Conservation (phyloP, 2,113 vertebrate species). For the Mixornis gularis region DNA sequence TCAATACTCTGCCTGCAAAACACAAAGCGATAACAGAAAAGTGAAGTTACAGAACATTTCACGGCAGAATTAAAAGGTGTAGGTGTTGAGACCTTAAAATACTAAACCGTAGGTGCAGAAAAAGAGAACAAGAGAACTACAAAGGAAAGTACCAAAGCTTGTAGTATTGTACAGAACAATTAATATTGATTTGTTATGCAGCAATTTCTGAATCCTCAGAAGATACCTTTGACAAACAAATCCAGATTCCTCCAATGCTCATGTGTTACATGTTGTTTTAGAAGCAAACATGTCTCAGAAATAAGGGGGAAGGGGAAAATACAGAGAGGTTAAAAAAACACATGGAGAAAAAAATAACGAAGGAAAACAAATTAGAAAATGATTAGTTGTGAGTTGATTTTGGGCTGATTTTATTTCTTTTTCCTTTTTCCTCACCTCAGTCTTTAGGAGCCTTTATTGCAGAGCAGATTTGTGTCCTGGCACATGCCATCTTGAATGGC, state of each 20-base stretch:
- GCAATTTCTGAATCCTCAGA: not conserved
- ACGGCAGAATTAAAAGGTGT: conserved; percentile 54
- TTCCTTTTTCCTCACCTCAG: not conserved
- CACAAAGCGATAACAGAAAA: conserved; percentile 48
- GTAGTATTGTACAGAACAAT: not conserved
- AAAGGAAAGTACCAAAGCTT: not conserved
- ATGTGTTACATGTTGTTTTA: not conserved
- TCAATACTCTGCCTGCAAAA: conserved; percentile 58
- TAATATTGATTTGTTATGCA: conserved; percentile 10
- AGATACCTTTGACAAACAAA: not conserved
- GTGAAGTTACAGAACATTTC: conserved; percentile 60
- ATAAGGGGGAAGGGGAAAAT: not conserved
- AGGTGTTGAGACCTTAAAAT: conserved; percentile 66
- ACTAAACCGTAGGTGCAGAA: conserved; percentile 39
- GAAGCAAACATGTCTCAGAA: not conserved
- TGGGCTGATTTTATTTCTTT: not conserved
- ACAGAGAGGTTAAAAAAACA: not conserved
- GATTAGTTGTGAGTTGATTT: not conserved
- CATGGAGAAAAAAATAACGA: not conserved
- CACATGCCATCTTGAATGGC: not conserved
- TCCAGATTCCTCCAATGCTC: not conserved
- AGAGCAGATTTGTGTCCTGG: not conserved
- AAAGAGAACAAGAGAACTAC: conserved; percentile 30
- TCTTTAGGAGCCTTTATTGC: not conserved
- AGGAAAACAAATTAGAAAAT: not conserved